These are phyloP conservation scores for Aphelinus atriplicis DNA, from an alignment of 1,140 invertebrate species.

Conservation along the genomic window DNA sequence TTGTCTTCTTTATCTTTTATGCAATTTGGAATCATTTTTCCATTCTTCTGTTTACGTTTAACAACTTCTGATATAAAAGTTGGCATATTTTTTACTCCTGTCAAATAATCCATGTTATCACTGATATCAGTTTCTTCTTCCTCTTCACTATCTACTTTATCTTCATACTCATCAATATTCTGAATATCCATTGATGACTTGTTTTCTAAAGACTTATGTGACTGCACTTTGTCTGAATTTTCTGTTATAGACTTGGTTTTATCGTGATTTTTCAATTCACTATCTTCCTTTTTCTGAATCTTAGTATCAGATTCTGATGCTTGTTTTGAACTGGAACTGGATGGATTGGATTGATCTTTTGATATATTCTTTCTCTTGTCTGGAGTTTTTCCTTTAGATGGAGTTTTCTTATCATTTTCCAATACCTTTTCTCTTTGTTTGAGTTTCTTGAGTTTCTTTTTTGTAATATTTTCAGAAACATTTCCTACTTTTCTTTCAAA, in stretches of 20 bases:
- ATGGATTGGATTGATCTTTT: background rate
- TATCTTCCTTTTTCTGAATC: background rate
- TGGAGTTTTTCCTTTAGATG: no score
- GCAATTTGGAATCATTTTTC: no score
- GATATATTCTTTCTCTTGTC: background rate
- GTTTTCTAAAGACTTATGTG: no score
- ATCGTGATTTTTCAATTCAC: background rate
- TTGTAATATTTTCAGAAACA: background rate
- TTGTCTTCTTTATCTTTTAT: no score
- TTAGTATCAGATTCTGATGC: background rate
- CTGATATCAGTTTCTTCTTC: background rate
- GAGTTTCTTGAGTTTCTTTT: background rate
- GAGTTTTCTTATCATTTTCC: no score
- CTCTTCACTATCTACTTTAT: background rate
- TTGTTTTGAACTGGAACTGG: slow-evolving; percentile 2
- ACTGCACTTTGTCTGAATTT: background rate
- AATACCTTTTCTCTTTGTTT: background rate
- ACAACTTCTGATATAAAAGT: background rate
- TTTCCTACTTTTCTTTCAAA: background rate
- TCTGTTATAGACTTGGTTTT: background rate
- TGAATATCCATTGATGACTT: no score
- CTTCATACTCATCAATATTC: background rate
- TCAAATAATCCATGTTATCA: slow-evolving; percentile 18
- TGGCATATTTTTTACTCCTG: slow-evolving; percentile 1
- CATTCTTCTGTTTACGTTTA: background rate